These are phyloP conservation scores for Megamerina dolium DNA, from an alignment of 2,888 invertebrate genomes.

Conservation along the genomic window DNA sequence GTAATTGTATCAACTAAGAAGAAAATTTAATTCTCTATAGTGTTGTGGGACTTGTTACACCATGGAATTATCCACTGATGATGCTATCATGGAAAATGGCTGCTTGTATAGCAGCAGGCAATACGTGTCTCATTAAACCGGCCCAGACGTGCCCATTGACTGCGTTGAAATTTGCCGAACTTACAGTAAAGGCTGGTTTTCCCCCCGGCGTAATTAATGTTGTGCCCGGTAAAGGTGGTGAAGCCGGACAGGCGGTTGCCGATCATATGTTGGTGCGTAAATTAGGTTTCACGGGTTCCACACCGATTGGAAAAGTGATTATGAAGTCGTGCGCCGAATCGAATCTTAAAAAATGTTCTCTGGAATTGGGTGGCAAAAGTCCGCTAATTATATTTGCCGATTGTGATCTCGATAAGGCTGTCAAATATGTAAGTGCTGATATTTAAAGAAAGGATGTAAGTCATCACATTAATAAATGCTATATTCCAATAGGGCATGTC, in stretches of 20 bases:
- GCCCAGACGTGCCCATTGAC: conserved; percentile 89
- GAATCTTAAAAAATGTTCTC: conserved; percentile 90
- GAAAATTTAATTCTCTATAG: conserved; percentile 46
- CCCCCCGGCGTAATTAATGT: conserved; percentile 94
- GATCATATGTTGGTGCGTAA: conserved; percentile 82
- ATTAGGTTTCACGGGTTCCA: conserved; percentile 94
- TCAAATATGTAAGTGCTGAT: conserved; percentile 63
- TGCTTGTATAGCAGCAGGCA: conserved; percentile 92
- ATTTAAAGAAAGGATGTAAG: neutral
- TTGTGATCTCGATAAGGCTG: conserved; percentile 89
- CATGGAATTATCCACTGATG: conserved; percentile 99
- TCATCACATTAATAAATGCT: neutral
- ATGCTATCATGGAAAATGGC: conserved; percentile 99
- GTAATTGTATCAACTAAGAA: neutral
- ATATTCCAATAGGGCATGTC: conserved; percentile 67
- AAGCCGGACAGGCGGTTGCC: conserved; percentile 80
- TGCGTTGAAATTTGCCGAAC: conserved; percentile 90
- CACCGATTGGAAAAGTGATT: conserved; percentile 78
- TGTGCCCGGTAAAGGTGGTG: conserved; percentile 74
- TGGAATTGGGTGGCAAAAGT: conserved; percentile 94
- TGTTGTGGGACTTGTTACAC: conserved; percentile 87
- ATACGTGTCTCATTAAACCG: conserved; percentile 93
- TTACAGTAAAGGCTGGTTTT: conserved; percentile 83
- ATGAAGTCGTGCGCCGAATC: conserved; percentile 86
- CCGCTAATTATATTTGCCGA: conserved; percentile 91